Conservation (phyloP, 1,140 invertebrate genomes). For the Sycophaga agraensis region DNA sequence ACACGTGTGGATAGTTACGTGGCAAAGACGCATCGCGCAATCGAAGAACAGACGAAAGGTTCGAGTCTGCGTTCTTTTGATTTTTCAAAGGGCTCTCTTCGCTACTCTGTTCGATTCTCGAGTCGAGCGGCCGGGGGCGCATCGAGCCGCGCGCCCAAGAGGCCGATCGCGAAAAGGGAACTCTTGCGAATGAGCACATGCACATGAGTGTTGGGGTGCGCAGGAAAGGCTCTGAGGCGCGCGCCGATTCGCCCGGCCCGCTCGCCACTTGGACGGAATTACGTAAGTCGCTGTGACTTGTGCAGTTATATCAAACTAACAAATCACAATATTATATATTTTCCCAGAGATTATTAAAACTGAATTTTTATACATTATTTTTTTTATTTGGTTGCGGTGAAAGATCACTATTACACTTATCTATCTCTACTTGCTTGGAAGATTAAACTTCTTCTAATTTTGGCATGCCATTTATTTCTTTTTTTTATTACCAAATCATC, state of each 20-base stretch:
- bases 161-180: neutral
- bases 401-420: constrained; percentile 53
- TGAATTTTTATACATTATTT: constrained; percentile 37
- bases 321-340: constrained; percentile 42
- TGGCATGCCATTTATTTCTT: constrained; percentile 54
- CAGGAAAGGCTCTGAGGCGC: neutral
- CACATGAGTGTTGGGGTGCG: neutral
- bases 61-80: constrained; percentile 41
- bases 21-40: constrained; percentile 10
- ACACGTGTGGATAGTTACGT: neutral
- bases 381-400: constrained; percentile 55
- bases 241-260: constrained; percentile 1
- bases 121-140: constrained; percentile 33
- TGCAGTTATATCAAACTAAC: constrained; percentile 60
- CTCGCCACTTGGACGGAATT: constrained; percentile 28
- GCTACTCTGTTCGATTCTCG: constrained; percentile 47
- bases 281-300: constrained; percentile 50
- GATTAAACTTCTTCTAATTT: constrained; percentile 56
- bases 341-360: constrained; percentile 35
- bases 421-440: constrained; percentile 51
- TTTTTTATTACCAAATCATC: constrained; percentile 57
- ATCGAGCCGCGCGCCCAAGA: constrained; percentile 10
- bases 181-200: neutral
- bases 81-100: constrained; percentile 45
- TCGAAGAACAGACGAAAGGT: constrained; percentile 29